Conservation (phyloP, 2,797 vertebrate species). For the Lophius americanus region DNA sequence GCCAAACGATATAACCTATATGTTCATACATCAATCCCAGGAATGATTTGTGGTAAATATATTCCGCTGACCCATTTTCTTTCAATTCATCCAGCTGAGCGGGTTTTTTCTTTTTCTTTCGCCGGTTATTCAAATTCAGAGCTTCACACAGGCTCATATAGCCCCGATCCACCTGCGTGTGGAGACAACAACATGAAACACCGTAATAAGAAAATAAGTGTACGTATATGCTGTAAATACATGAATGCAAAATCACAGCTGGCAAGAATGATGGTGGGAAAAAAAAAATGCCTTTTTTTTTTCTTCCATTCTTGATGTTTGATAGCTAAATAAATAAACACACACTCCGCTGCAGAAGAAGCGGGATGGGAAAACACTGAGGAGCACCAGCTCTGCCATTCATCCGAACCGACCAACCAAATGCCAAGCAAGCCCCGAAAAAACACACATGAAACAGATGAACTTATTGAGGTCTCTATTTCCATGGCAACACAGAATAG, state of each 20-base stretch:
- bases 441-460: conserved; percentile 75
- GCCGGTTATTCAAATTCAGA: conserved; percentile 47
- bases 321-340: conserved; percentile 58
- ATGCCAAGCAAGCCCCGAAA: conserved; percentile 71
- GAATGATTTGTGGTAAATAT: conserved; percentile 51
- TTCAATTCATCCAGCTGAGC: conserved; percentile 50
- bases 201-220: conserved; percentile 1
- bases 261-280: conserved; percentile 29
- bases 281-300: too few species aligned
- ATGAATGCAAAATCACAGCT: conserved; percentile 12
- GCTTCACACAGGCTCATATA: conserved; percentile 5
- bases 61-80: conserved; percentile 69
- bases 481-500: conserved; percentile 86
- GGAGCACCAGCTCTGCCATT: conserved; percentile 67
- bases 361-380: conserved; percentile 48
- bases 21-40: conserved; percentile 35
- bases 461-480: conserved; percentile 86
- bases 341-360: conserved; percentile 26
- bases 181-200: conserved; percentile 3
- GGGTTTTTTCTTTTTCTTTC: conserved; percentile 2
- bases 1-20: conserved; percentile 30
- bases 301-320: conserved; percentile 36
- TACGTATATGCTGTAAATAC: background rate
- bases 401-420: conserved; percentile 67
- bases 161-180: conserved; percentile 31